phyloP scores from a whole-genome alignment of 2,797 vertebrate genomes.

The Microchirus variegatus region DNA sequence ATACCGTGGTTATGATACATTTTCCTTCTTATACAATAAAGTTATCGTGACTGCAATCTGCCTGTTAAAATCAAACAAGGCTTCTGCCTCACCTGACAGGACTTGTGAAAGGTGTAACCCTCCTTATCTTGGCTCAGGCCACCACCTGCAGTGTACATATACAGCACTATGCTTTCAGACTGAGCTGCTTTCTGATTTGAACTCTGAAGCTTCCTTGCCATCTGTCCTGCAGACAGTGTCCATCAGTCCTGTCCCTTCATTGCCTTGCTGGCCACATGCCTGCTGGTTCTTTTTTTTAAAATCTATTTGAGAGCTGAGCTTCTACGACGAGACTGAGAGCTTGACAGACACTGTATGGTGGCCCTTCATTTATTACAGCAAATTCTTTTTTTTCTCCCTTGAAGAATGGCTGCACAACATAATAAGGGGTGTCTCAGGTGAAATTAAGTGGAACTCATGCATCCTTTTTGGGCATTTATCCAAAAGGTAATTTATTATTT shows the following conservation, averaged over 20 bases:
- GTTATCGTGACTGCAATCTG: slow-evolving; percentile 5
- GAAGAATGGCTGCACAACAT: slow-evolving; percentile 15
- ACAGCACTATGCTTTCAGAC: slow-evolving; percentile 31
- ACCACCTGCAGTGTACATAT: slow-evolving; percentile 15
- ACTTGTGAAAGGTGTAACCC: slow-evolving; percentile 26
- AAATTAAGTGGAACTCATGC: slow-evolving; percentile 17
- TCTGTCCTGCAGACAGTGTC: slow-evolving; percentile 22
- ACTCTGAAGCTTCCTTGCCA: slow-evolving; percentile 35
- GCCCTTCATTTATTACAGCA: slow-evolving; percentile 35
- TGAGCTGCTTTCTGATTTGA: slow-evolving; percentile 39
- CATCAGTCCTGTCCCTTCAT: slow-evolving; percentile 29
- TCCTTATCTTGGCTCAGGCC: slow-evolving; percentile 32
- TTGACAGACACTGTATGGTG: slow-evolving; percentile 16
- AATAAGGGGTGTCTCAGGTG: slow-evolving; percentile 1
- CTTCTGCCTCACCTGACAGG: slow-evolving; percentile 40
- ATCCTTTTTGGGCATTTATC: slow-evolving; percentile 5
- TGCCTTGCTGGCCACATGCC: slow-evolving; percentile 49
- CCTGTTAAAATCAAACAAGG: slow-evolving; percentile 10
- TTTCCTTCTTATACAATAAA: slow-evolving; percentile 10
- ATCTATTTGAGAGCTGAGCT: slow-evolving; percentile 60
- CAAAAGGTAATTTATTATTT: slow-evolving; percentile 14
- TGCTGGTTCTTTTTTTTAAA: slow-evolving; percentile 44
- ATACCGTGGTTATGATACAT: slow-evolving; percentile 2
- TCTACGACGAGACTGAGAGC: slow-evolving; percentile 41
- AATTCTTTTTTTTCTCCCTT: slow-evolving; percentile 8